These are phyloP conservation scores for Argentina silus DNA, from an alignment of 2,797 vertebrate genomes.

Conservation along the genomic window DNA sequence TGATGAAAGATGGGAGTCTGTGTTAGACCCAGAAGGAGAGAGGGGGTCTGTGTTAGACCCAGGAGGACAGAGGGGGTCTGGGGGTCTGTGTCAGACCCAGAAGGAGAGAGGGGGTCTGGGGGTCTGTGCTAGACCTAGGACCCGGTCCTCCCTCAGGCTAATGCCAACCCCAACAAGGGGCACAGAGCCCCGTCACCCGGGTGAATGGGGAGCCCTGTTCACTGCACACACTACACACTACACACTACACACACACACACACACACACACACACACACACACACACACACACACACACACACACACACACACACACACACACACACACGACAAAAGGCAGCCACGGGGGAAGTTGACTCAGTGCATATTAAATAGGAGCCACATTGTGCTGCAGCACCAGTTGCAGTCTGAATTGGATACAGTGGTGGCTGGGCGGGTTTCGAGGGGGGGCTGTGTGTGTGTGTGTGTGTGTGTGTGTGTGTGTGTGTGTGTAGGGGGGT, in stretches of 20 bases:
- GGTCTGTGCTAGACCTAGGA: background rate
- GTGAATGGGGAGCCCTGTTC: conserved; percentile 55
- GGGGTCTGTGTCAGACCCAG: background rate
- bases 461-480: too few species aligned
- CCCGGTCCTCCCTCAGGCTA: conserved; percentile 23
- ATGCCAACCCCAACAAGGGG: conserved; percentile 41
- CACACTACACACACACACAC: conserved; percentile 61
- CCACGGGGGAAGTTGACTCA: conserved; percentile 65
- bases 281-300: conserved; percentile 23
- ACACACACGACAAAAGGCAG: conserved; percentile 61
- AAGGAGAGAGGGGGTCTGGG: conserved; percentile 6
- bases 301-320: conserved; percentile 32
- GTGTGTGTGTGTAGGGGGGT: conserved; percentile 11
- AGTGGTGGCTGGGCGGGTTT: conserved; percentile 45
- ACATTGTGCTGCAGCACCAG: conserved; percentile 62
- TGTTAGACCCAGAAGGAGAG: too few species aligned
- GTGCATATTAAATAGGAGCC: conserved; percentile 76
- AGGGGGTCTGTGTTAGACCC: conserved; percentile 3
- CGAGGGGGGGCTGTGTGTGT: background rate
- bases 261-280: conserved; percentile 41
- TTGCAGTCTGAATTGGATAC: conserved; percentile 59
- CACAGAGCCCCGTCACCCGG: conserved; percentile 31
- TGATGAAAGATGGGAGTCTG: conserved; percentile 56
- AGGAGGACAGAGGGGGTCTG: conserved; percentile 4
- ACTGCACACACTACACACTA: conserved; percentile 60